A percentile compares a stretch with the other conserved stretches of the same genome.
Evolutionary conservation across 2,797 vertebrate genomes (phyloP).

Genomic region (Numenius phaeopus): DNA sequence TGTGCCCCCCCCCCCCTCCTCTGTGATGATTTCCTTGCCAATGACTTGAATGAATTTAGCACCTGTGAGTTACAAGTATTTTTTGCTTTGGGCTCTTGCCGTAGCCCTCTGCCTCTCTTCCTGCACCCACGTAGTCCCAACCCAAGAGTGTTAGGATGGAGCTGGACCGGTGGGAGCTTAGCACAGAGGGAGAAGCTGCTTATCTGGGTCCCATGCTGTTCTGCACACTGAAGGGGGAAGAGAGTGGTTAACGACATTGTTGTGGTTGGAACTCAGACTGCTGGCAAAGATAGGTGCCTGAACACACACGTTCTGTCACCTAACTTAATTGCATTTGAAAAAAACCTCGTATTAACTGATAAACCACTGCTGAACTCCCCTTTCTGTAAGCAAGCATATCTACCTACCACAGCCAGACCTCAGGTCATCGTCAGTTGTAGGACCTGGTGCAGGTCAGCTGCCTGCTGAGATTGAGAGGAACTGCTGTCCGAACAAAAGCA

Average conservation of each 20-base stretch:
- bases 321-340: not conserved
- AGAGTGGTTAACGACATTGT: not conserved
- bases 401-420: not conserved
- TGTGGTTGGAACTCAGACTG: not conserved
- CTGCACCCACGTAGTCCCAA: accelerated
- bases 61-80: not conserved
- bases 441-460: not conserved
- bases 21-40: not conserved
- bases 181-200: not conserved
- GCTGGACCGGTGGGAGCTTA: not conserved
- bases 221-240: not conserved
- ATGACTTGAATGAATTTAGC: not conserved
- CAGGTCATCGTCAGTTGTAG: not conserved
- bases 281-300: not conserved
- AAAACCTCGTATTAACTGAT: not conserved
- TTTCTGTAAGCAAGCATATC: not conserved
- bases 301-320: not conserved
- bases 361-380: not conserved
- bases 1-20: accelerated
- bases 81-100: not conserved
- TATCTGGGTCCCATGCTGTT: accelerated
- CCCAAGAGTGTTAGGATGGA: not conserved
- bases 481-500: not conserved
- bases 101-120: not conserved
- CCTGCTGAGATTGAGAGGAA: not conserved